A percentile compares a stretch with the other conserved stretches of the same genome.
phyloP scores from a whole-genome alignment of 2,888 invertebrate species.

The Melieria omissa region DNA sequence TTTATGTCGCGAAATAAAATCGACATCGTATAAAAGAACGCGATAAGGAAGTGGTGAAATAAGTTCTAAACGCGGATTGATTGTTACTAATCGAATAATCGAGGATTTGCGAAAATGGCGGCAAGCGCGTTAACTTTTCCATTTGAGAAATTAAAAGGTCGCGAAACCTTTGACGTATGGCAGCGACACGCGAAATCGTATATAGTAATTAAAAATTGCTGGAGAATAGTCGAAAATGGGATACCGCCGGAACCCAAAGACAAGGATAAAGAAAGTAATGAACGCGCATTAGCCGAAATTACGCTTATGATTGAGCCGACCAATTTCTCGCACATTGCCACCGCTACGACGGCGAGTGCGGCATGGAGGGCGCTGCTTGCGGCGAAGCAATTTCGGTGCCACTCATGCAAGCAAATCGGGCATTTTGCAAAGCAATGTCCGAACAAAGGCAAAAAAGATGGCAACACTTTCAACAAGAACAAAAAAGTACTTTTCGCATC shows the following conservation, averaged over 20 bases:
- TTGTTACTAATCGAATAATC: not conserved
- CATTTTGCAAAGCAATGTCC: slow-evolving; percentile 24
- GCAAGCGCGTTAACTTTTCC: not conserved
- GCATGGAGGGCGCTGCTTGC: too few species aligned
- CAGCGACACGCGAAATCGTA: slow-evolving; percentile 3
- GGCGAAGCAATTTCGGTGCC: too few species aligned
- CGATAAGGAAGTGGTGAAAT: slow-evolving; percentile 1
- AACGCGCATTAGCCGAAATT: too few species aligned
- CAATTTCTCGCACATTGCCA: too few species aligned
- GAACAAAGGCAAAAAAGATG: slow-evolving; percentile 21
- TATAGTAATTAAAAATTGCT: slow-evolving; percentile 8
- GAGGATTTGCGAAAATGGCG: slow-evolving; percentile 3
- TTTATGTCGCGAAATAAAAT: not conserved
- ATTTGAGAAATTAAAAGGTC: too few species aligned
- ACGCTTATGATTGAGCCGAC: too few species aligned
- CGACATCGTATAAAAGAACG: not conserved
- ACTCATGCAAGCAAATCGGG: too few species aligned
- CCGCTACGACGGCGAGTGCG: too few species aligned
- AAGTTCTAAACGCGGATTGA: not conserved
- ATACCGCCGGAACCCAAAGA: not conserved
- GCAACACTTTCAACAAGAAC: slow-evolving; percentile 4
- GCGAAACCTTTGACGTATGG: not conserved
- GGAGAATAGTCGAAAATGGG: slow-evolving; percentile 14
- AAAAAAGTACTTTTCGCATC: slow-evolving; percentile 34
- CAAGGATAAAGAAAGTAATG: too few species aligned